Evolutionary conservation across 2,113 vertebrate species (phyloP).

Genomic region (Pelobates fuscus): DNA sequence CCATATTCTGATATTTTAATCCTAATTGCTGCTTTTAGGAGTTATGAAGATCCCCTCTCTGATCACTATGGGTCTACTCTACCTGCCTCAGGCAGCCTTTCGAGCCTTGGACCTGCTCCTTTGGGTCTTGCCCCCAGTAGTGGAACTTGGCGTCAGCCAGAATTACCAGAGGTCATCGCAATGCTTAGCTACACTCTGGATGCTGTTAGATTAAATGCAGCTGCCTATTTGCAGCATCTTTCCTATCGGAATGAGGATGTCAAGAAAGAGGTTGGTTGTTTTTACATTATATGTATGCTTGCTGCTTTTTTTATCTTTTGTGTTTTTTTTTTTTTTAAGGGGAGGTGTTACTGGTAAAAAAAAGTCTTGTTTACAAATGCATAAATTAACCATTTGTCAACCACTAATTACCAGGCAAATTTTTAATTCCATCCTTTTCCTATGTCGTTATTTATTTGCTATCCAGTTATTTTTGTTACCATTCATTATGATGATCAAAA

Average conservation of each 20-base stretch:
- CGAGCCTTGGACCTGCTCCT: conserved; percentile 86
- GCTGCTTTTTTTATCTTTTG: no score
- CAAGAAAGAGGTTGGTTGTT: conserved; percentile 83
- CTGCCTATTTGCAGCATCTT: conserved; percentile 91
- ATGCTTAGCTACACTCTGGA: conserved; percentile 94
- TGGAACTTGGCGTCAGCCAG: conserved; percentile 84
- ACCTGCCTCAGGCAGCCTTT: conserved; percentile 88
- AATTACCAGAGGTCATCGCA: conserved; percentile 92
- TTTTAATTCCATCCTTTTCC: no score
- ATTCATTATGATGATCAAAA: no score
- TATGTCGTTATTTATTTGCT: no score
- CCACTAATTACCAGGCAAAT: no score
- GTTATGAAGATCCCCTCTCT: conserved; percentile 90
- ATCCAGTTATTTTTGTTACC: no score
- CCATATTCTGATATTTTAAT: background rate
- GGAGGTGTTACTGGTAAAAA: background rate
- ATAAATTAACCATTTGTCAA: no score
- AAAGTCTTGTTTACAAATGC: no score
- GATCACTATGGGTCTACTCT: conserved; percentile 86
- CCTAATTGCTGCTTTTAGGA: conserved; percentile 64
- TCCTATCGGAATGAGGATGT: conserved; percentile 95
- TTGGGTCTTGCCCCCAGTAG: conserved; percentile 54
- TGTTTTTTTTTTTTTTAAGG: no score
- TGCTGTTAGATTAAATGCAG: conserved; percentile 89
- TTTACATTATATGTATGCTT: no score